Evolutionary conservation across 2,888 invertebrate genomes (phyloP).

Genomic region (Eupithecia abbreviata): DNA sequence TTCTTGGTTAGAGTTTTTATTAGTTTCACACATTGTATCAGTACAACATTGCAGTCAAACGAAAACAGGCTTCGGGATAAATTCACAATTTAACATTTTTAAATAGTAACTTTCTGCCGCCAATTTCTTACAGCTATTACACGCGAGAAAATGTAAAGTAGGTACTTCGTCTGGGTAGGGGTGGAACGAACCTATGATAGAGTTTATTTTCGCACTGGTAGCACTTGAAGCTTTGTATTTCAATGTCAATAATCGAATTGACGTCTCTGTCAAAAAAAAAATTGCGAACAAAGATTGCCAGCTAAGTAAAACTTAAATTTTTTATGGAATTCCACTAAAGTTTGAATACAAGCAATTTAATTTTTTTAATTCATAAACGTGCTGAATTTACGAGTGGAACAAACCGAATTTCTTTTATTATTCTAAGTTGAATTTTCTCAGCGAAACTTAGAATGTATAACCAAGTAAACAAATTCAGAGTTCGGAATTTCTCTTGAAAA

Average conservation of each 20-base stretch:
- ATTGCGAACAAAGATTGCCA: neutral
- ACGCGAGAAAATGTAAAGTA: neutral
- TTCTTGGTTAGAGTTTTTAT: conserved; percentile 49
- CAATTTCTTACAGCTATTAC: neutral
- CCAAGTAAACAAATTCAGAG: neutral
- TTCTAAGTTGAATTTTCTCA: neutral
- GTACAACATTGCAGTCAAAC: neutral
- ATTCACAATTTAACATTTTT: neutral
- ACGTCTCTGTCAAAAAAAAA: neutral
- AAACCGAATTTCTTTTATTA: neutral
- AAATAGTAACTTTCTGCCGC: neutral
- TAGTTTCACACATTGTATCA: conserved; percentile 38
- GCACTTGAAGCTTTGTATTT: neutral
- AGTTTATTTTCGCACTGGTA: neutral
- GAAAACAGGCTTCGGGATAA: neutral
- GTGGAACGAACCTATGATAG: too few relatives aligned
- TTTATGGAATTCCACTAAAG: neutral
- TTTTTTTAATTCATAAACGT: neutral
- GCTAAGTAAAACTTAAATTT: neutral
- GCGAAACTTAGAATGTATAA: neutral
- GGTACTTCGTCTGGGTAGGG: too few relatives aligned
- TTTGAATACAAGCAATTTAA: neutral
- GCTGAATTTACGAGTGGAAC: neutral
- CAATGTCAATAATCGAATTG: neutral
- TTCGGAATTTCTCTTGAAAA: neutral